Conservation (phyloP, 2,113 vertebrate genomes). For the Megaceryle maxima region DNA sequence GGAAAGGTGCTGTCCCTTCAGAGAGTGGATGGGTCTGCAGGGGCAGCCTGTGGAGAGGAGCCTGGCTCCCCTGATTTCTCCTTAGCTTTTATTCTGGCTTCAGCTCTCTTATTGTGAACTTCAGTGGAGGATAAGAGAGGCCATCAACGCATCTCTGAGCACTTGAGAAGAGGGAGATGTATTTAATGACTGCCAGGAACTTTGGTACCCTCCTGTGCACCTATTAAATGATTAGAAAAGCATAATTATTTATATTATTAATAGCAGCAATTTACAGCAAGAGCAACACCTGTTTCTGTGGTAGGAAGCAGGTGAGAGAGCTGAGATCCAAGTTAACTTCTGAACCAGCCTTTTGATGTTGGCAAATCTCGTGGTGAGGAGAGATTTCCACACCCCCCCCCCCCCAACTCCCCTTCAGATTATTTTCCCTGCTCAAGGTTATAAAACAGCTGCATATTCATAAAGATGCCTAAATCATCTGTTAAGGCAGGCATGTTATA, state of each 20-base stretch:
- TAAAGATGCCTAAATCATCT: neutral
- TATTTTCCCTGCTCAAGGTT: neutral
- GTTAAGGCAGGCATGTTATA: neutral
- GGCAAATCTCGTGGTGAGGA: neutral
- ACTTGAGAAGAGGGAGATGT: neutral
- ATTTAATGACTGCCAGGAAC: neutral
- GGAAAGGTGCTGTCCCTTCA: neutral
- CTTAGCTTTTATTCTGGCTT: neutral
- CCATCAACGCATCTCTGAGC: neutral
- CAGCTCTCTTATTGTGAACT: neutral
- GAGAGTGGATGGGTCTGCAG: neutral
- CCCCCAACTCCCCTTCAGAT: neutral
- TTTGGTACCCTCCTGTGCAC: constrained; percentile 21
- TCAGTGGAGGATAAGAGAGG: neutral
- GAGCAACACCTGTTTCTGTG: constrained; percentile 32
- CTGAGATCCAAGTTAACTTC: neutral
- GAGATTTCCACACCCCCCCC: neutral
- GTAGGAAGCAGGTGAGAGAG: constrained; percentile 40
- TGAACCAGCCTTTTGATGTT: neutral
- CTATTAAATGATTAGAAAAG: constrained; percentile 41
- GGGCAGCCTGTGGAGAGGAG: neutral
- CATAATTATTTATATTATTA: constrained; percentile 46
- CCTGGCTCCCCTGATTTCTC: neutral
- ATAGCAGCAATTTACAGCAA: constrained; percentile 39
- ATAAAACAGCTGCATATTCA: neutral